Evolutionary conservation across 1,140 invertebrate genomes (phyloP), one percentile per base, ranked within the genome.

Genomic region (Dreissena rostriformis): DNA sequence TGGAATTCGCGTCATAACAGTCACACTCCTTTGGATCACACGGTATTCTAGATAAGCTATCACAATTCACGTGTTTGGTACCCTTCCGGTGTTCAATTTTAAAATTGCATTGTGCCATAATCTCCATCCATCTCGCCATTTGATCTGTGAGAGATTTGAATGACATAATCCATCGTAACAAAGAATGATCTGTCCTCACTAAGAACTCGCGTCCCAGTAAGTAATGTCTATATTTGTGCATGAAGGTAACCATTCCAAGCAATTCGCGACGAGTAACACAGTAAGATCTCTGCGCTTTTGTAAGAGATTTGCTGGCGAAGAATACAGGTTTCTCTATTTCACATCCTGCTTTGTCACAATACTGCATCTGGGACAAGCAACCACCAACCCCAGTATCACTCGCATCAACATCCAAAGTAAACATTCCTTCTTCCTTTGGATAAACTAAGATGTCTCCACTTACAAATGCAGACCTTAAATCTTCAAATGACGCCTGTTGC

Each of bases 91-190:
- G 84, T 15, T 68, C 22, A 26, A 87, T 87, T 26, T 77, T 65
- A 49, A 83, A 77, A 28, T 87, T 29, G 55, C 52, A 88, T 22
- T 82, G 76, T 71, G 74, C 74, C 66, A 91, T 70, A 17, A 61
- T 24, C 24, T 92, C 83, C 14, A 83, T 68, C 91, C 90, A 91
- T 63, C 90, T 73, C 10, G 85, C 84, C 70, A 90, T 49, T 63
- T 87, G 87, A 8, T 74, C 85, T 29, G 49, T 68, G 17, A 85
- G 82, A 49, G 77, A 68, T 28, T 80, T 86, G 22, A 82, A 82
- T 15, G 22, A 67, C n/a, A 70, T 28, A 15, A 89, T 26, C 86
- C 86, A 89, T 61, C 73, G 84, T 0, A 88, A 71, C 11, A 83
- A 66, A 26, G 22, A 24, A 84, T 89, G 87, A 70, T 90, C 89